phyloP scores from a whole-genome alignment of 1,140 invertebrate genomes.

The Cyrtorhinus lividipennis region DNA sequence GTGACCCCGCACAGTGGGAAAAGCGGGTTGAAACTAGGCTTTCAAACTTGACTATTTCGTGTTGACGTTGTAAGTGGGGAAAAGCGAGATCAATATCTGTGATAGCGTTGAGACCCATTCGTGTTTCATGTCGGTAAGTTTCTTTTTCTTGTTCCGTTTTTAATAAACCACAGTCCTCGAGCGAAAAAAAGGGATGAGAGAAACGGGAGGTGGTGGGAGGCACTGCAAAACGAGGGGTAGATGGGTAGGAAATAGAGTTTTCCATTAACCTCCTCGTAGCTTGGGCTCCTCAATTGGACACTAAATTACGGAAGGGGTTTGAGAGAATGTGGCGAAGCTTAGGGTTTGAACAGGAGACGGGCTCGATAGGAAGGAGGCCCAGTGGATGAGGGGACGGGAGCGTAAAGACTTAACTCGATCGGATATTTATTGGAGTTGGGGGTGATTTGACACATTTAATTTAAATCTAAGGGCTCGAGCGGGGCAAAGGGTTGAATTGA shows the following conservation, averaged over 20 bases:
- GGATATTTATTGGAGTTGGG: conserved; percentile 8
- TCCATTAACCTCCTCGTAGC: conserved; percentile 2
- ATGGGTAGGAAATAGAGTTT: conserved; percentile 2
- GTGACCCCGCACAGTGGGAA: too few species aligned
- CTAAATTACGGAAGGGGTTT: neutral
- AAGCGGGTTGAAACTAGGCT: too few species aligned
- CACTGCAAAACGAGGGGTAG: too few species aligned
- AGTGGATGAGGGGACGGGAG: neutral
- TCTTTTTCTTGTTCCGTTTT: too few species aligned
- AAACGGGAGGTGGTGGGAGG: too few species aligned
- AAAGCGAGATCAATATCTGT: too few species aligned
- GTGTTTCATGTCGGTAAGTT: too few species aligned
- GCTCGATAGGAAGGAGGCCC: neutral
- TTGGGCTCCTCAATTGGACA: neutral
- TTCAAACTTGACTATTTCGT: too few species aligned
- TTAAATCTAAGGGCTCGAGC: neutral
- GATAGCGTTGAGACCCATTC: too few species aligned
- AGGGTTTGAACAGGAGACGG: neutral
- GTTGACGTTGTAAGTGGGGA: too few species aligned
- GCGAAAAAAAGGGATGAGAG: too few species aligned
- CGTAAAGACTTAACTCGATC: conserved; percentile 8
- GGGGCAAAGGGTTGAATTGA: neutral
- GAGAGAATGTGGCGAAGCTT: neutral
- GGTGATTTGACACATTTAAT: conserved; percentile 8
- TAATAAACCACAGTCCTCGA: too few species aligned